Percentiles rank a stretch among this genome's conserved stretches.
phyloP scores from a whole-genome alignment of 92 coral and sea anemone genomes.

The Zoanthus gigantus region DNA sequence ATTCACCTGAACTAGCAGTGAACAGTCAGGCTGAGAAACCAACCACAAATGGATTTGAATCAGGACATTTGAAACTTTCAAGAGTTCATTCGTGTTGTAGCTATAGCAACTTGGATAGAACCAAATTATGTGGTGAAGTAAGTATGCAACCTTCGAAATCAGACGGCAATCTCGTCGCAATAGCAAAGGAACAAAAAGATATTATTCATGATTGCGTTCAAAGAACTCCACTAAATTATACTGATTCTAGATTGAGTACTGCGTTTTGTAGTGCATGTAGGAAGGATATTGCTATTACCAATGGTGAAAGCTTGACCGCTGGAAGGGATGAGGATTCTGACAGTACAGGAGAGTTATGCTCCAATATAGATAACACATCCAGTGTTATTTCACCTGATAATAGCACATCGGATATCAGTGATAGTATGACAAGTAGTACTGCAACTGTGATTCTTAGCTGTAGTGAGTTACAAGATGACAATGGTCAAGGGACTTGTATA shows the following conservation, averaged over 20 bases:
- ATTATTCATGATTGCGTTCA: not conserved
- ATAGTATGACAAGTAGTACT: conserved; percentile 85
- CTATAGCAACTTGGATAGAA: conserved; percentile 1
- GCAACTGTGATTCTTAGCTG: conserved; percentile 80
- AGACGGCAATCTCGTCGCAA: conserved; percentile 69
- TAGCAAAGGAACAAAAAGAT: conserved; percentile 35
- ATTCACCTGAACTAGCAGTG: conserved; percentile 57
- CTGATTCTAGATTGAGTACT: conserved; percentile 55
- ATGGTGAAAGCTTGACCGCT: conserved; percentile 6
- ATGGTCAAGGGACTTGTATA: conserved; percentile 20
- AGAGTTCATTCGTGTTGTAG: conserved; percentile 38
- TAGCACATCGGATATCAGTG: conserved; percentile 54
- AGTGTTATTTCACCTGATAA: conserved; percentile 58
- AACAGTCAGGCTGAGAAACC: conserved; percentile 53
- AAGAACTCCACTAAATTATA: conserved; percentile 18
- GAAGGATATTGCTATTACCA: conserved; percentile 2
- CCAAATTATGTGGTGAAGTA: not conserved
- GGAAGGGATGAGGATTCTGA: conserved; percentile 20
- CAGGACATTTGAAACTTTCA: conserved; percentile 8
- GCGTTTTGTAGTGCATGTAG: conserved; percentile 58
- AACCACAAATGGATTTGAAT: conserved; percentile 35
- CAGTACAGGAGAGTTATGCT: conserved; percentile 53
- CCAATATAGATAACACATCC: conserved; percentile 39
- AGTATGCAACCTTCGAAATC: conserved; percentile 69
- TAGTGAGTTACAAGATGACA: conserved; percentile 52